These are phyloP conservation scores for Asobara japonica DNA, from an alignment of 1,140 invertebrate species.

Conservation along the genomic window DNA sequence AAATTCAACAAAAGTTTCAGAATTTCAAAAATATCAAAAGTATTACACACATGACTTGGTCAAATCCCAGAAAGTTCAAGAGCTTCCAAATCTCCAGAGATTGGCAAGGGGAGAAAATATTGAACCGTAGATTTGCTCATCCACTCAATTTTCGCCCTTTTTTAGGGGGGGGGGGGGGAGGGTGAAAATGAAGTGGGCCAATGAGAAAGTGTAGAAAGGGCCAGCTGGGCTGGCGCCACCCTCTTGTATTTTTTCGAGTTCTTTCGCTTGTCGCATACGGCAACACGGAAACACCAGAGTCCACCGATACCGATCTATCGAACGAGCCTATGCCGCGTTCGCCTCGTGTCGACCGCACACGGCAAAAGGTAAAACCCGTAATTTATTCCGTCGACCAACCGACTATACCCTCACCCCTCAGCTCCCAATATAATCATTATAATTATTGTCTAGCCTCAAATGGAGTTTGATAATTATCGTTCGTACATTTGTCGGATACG, in stretches of 20 bases:
- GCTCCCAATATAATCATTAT: slow-evolving; percentile 64
- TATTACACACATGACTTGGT: too few species aligned
- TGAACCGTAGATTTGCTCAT: background rate
- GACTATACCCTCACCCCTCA: slow-evolving; percentile 53
- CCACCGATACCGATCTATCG: slow-evolving; percentile 60
- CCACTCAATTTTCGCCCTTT: background rate
- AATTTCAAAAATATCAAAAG: too few species aligned
- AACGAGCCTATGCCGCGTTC: slow-evolving; percentile 54
- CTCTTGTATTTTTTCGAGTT: background rate
- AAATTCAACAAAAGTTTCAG: too few species aligned
- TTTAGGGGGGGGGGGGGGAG: background rate
- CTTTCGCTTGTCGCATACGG: slow-evolving; percentile 32
- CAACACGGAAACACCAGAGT: slow-evolving; percentile 36
- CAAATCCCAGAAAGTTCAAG: too few species aligned
- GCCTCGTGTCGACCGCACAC: slow-evolving; percentile 54
- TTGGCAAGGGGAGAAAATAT: too few species aligned
- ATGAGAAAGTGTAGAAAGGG: slow-evolving; percentile 57
- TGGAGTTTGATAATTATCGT: slow-evolving; percentile 62
- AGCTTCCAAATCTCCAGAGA: too few species aligned
- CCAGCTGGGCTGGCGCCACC: slow-evolving; percentile 54
- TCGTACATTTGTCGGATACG: slow-evolving; percentile 42
- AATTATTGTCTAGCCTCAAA: slow-evolving; percentile 64
- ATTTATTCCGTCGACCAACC: slow-evolving; percentile 59
- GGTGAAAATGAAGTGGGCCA: slow-evolving; percentile 36
- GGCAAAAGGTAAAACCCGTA: slow-evolving; percentile 58